phyloP scores from a whole-genome alignment of 2,797 vertebrate genomes.

The Tauraco hartlaubi region DNA sequence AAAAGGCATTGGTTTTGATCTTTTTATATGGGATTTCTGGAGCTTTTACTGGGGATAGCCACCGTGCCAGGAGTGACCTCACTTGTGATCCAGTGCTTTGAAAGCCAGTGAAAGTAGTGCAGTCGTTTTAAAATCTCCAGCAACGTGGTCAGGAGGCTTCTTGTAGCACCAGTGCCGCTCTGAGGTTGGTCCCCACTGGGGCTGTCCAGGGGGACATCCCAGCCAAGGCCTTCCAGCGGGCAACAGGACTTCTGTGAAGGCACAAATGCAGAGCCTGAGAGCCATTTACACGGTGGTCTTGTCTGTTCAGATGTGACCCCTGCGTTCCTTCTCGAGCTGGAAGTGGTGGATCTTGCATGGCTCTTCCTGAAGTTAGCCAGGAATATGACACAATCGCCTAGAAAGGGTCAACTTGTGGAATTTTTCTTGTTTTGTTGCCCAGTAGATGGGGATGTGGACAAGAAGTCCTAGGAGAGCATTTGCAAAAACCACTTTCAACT shows the following conservation, averaged over 20 bases:
- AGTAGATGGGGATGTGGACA: background rate
- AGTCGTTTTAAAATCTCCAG: background rate
- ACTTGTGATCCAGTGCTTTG: slow-evolving; percentile 14
- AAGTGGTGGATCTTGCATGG: background rate
- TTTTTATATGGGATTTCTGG: slow-evolving; percentile 29
- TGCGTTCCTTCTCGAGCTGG: background rate
- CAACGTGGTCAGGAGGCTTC: background rate
- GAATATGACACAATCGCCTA: fast-evolving
- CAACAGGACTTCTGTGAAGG: fast-evolving
- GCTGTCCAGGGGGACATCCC: fast-evolving
- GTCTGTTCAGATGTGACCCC: background rate
- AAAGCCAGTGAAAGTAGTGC: background rate
- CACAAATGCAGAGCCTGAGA: background rate
- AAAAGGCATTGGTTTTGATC: slow-evolving; percentile 45
- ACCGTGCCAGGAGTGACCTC: slow-evolving; percentile 26
- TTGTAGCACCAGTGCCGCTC: fast-evolving
- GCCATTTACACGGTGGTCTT: fast-evolving
- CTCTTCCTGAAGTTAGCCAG: background rate
- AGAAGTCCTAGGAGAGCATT: background rate
- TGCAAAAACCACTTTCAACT: background rate
- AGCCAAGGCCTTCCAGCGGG: background rate
- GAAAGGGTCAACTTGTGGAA: background rate
- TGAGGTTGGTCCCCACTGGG: background rate
- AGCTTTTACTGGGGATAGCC: slow-evolving; percentile 3
- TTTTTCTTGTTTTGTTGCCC: background rate